These are phyloP conservation scores for Parauchenoglanis punctatus DNA, from an alignment of 2,797 vertebrate genomes.

Conservation along the genomic window DNA sequence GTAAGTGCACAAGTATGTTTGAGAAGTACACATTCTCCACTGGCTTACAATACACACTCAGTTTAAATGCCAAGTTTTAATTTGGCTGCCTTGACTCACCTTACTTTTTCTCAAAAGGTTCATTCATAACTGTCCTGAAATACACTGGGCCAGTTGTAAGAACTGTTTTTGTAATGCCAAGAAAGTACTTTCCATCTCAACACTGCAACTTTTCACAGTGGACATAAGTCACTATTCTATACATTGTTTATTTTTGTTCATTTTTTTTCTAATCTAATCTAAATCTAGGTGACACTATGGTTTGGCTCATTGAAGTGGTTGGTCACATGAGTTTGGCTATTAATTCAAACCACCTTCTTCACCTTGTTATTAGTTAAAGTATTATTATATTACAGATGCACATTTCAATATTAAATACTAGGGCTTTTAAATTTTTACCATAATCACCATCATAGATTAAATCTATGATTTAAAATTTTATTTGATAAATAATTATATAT, in stretches of 20 bases:
- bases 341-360: not conserved
- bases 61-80: not conserved
- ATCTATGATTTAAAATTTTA: not conserved
- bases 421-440: not conserved
- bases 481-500: too few species aligned
- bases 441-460: not conserved
- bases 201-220: not conserved
- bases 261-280: not conserved
- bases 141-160: conserved; percentile 4
- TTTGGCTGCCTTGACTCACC: conserved; percentile 14
- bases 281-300: not conserved
- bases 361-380: not conserved
- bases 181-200: not conserved
- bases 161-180: not conserved
- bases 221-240: not conserved
- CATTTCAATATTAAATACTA: not conserved
- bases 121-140: not conserved
- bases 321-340: not conserved
- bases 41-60: not conserved
- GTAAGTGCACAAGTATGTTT: not conserved
- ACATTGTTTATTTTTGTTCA: not conserved
- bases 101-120: conserved; percentile 15
- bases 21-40: not conserved
- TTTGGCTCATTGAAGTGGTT: not conserved
- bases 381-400: not conserved